Conservation (phyloP, 2,888 invertebrate genomes). For the Mystacides longicornis region DNA sequence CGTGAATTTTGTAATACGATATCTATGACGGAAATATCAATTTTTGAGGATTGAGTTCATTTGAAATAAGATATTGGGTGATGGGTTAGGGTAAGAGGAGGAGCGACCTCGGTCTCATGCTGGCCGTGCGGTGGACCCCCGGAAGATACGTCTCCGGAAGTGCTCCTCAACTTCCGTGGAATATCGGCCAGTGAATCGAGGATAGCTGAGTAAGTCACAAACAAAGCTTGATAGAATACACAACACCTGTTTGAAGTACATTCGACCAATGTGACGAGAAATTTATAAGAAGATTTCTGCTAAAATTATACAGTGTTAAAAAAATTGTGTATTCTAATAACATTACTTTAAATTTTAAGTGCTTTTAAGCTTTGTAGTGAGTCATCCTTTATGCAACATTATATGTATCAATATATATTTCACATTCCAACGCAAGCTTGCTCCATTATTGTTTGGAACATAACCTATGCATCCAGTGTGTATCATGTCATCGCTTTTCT, state of each 20-base stretch:
- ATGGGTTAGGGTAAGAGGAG: constrained; percentile 8
- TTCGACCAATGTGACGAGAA: too few species aligned
- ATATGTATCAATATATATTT: too few species aligned
- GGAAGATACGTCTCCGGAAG: constrained; percentile 17
- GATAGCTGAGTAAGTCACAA: constrained; percentile 23
- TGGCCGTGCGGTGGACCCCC: constrained; percentile 19
- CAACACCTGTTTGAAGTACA: background rate
- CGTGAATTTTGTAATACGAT: background rate
- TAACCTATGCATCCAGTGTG: too few species aligned
- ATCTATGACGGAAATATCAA: background rate
- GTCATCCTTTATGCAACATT: too few species aligned
- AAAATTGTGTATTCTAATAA: too few species aligned
- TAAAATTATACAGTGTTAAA: too few species aligned
- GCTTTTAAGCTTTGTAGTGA: too few species aligned
- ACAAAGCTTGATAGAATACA: background rate
- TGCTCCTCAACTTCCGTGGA: constrained; percentile 9
- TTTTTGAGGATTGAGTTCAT: background rate
- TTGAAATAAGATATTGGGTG: background rate
- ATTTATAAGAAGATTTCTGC: too few species aligned
- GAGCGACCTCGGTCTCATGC: constrained; percentile 9
- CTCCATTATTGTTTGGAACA: too few species aligned
- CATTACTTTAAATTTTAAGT: too few species aligned
- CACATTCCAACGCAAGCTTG: too few species aligned
- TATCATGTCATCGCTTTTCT: too few species aligned
- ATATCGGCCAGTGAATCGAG: constrained; percentile 23